A percentile compares a stretch with the other conserved stretches of the same genome.
These are phyloP conservation scores for Halichoeres trimaculatus DNA, from an alignment of 2,113 vertebrate genomes.

Conservation along the genomic window DNA sequence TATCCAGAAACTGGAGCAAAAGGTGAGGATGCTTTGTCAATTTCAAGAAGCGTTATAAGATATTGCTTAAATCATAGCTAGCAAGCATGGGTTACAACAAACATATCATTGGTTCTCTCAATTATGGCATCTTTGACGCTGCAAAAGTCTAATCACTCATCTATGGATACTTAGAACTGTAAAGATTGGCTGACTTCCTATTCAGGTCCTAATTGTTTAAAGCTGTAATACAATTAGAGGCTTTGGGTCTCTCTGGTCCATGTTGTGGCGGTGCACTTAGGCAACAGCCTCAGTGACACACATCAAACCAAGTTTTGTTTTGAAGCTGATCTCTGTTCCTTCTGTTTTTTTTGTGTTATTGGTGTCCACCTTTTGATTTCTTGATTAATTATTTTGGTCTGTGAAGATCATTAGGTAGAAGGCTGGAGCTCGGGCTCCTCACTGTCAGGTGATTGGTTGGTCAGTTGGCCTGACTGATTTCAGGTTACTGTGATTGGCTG, in stretches of 20 bases:
- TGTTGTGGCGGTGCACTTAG: conserved; percentile 14
- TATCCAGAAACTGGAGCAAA: not conserved
- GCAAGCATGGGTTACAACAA: not conserved
- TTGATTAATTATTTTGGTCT: conserved; percentile 42
- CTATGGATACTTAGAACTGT: not conserved
- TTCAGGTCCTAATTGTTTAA: conserved; percentile 10
- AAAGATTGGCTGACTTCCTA: not conserved
- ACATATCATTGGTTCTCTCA: not conserved
- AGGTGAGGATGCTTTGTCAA: not conserved
- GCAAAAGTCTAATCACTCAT: not conserved
- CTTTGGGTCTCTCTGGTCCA: conserved; percentile 14
- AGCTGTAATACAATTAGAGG: not conserved
- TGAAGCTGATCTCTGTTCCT: conserved; percentile 6
- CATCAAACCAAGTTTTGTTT: not conserved
- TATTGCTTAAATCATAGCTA: not conserved
- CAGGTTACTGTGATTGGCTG: conserved; percentile 38
- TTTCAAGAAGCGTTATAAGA: not conserved
- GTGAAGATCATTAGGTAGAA: conserved; percentile 35
- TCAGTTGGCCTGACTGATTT: not conserved
- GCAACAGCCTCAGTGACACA: not conserved
- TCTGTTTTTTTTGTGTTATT: conserved; percentile 34
- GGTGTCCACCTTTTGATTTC: conserved; percentile 12
- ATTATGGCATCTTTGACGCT: not conserved
- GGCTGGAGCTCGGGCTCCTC: conserved; percentile 25
- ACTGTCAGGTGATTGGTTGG: conserved; percentile 36